phyloP scores from a whole-genome alignment of 1,140 invertebrate species.

The Drosophila nigrodunni region DNA sequence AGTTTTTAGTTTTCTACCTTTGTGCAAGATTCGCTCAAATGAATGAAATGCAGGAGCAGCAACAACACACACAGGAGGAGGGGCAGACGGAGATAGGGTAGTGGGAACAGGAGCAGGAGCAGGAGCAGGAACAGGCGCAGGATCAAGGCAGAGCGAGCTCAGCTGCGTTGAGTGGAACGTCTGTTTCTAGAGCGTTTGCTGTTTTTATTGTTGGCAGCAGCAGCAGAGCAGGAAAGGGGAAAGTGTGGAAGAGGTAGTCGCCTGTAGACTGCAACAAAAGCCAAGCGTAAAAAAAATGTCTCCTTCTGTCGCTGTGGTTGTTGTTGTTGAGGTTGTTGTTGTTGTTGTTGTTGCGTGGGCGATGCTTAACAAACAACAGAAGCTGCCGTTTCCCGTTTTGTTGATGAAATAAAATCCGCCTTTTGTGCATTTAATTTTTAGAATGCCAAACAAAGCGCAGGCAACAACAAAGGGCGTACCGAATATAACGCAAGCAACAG shows the following conservation, averaged over 20 bases:
- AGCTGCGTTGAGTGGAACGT: constrained; percentile 79
- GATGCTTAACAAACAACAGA: constrained; percentile 81
- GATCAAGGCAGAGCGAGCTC: constrained; percentile 41
- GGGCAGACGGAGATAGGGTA: not conserved
- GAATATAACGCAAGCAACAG: constrained; percentile 66
- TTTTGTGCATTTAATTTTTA: constrained; percentile 84
- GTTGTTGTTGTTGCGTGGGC: constrained; percentile 70
- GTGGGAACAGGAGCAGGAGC: not conserved
- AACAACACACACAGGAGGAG: not conserved
- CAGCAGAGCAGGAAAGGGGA: constrained; percentile 2
- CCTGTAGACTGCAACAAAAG: constrained; percentile 49
- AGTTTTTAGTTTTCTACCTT: constrained; percentile 79
- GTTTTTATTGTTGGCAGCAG: constrained; percentile 41
- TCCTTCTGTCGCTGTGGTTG: constrained; percentile 48
- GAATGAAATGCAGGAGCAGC: constrained; percentile 48
- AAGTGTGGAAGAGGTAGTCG: constrained; percentile 2
- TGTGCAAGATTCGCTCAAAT: constrained; percentile 54
- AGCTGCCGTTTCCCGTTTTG: constrained; percentile 81
- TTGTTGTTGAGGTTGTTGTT: constrained; percentile 19
- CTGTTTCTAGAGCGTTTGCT: constrained; percentile 78
- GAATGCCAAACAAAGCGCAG: constrained; percentile 78
- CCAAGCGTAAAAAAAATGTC: constrained; percentile 69
- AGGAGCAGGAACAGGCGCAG: constrained; percentile 14
- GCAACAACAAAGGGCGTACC: constrained; percentile 79
- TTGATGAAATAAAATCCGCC: constrained; percentile 83